These are phyloP conservation scores for Pilophorus perplexus DNA, from an alignment of 2,888 invertebrate genomes.

Conservation along the genomic window DNA sequence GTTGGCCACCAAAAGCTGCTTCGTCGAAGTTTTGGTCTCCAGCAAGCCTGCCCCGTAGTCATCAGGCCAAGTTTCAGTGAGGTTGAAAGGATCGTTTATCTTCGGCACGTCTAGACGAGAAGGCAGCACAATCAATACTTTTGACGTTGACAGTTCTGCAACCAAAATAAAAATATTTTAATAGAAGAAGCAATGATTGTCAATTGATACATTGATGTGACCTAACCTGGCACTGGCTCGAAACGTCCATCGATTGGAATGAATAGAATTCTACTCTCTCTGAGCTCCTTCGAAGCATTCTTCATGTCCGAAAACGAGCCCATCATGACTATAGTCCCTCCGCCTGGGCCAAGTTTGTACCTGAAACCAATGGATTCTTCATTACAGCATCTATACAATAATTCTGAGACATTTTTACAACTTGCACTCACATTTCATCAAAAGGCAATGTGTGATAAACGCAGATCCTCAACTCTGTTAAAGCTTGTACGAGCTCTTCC, in stretches of 20 bases:
- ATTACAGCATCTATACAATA: background rate
- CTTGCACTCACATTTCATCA: constrained; percentile 41
- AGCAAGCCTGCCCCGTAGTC: constrained; percentile 10
- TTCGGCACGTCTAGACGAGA: constrained; percentile 29
- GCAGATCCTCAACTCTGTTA: constrained; percentile 41
- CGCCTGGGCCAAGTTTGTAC: constrained; percentile 26
- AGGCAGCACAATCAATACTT: constrained; percentile 37
- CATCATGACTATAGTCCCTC: constrained; percentile 39
- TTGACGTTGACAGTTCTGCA: constrained; percentile 38
- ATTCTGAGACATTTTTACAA: background rate
- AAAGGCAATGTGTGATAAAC: constrained; percentile 35
- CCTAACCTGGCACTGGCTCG: constrained; percentile 44
- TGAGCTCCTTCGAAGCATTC: constrained; percentile 18
- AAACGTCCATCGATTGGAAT: constrained; percentile 43
- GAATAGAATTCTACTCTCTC: constrained; percentile 36
- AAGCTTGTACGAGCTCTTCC: constrained; percentile 31
- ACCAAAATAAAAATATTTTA: too few species aligned
- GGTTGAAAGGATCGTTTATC: constrained; percentile 40
- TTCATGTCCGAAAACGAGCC: constrained; percentile 24
- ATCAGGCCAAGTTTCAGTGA: constrained; percentile 35
- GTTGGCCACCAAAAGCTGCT: constrained; percentile 42
- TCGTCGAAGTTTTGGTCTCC: constrained; percentile 23
- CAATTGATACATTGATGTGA: too few species aligned
- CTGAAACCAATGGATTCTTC: background rate
- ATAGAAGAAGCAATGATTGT: too few species aligned